Percentiles rank a stretch among this genome's conserved stretches.
Evolutionary conservation across 2,888 invertebrate species (phyloP).

Genomic region (Tachina lurida): DNA sequence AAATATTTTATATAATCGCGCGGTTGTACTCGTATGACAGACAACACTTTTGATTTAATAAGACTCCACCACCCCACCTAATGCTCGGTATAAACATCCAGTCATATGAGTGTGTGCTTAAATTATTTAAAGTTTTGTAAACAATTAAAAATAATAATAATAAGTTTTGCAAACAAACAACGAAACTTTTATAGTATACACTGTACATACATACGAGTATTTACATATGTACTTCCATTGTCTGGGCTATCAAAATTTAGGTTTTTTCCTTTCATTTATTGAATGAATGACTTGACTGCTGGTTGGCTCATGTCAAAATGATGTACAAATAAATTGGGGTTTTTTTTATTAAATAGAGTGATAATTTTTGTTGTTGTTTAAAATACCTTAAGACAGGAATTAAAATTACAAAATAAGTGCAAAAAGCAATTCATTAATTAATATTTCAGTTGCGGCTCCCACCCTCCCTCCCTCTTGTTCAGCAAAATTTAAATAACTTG

Average conservation of each 20-base stretch:
- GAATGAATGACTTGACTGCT: not conserved
- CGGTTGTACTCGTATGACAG: too few relatives aligned
- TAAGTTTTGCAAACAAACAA: constrained; percentile 11
- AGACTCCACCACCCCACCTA: not conserved
- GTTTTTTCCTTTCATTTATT: not conserved
- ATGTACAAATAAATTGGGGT: not conserved
- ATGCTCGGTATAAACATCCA: not conserved
- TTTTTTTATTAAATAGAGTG: not conserved
- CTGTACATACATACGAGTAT: too few relatives aligned
- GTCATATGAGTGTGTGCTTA: constrained; percentile 14
- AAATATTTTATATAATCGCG: not conserved
- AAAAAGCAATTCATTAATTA: too few relatives aligned
- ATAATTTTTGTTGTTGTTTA: not conserved
- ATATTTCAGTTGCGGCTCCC: too few relatives aligned
- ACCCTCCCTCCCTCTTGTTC: too few relatives aligned
- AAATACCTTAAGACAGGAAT: too few relatives aligned
- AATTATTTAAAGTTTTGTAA: constrained; percentile 1
- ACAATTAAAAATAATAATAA: not conserved
- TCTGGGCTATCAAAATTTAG: constrained; percentile 1
- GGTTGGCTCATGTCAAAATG: not conserved
- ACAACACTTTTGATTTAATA: not conserved
- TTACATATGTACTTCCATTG: not conserved
- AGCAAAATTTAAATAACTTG: too few relatives aligned
- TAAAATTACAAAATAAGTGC: too few relatives aligned
- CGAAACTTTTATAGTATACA: not conserved